phyloP scores from a whole-genome alignment of 2,797 vertebrate species.

The Micromesistius poutassou region DNA sequence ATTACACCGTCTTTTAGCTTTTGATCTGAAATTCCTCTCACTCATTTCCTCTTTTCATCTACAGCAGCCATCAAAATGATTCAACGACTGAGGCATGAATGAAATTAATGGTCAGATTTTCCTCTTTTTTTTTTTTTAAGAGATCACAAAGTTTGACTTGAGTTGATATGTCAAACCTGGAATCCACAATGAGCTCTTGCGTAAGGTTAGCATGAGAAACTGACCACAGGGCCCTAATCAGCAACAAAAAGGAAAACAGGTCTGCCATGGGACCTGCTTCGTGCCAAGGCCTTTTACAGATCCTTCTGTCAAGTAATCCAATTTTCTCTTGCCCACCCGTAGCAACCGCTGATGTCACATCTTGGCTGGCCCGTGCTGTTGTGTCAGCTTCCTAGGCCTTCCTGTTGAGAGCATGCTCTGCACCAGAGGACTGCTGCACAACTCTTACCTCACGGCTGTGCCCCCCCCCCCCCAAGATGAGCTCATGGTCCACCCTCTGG shows the following conservation, averaged over 20 bases:
- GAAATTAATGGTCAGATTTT: background rate
- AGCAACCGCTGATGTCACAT: constrained; percentile 32
- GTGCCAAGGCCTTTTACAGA: constrained; percentile 11
- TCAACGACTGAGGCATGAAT: constrained; percentile 9
- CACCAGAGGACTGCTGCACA: constrained; percentile 23
- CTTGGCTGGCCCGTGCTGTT: constrained; percentile 23
- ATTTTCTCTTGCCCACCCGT: constrained; percentile 8
- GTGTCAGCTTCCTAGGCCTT: constrained; percentile 29
- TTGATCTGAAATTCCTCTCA: constrained; percentile 1
- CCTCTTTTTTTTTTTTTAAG: background rate
- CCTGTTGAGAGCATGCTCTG: constrained; percentile 3
- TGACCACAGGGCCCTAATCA: background rate
- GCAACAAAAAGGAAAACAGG: background rate
- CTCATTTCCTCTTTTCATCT: constrained; percentile 11
- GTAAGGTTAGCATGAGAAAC: background rate
- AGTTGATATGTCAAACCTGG: background rate
- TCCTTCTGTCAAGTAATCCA: constrained; percentile 29
- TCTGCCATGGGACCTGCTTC: constrained; percentile 6
- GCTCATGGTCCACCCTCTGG: constrained; percentile 44
- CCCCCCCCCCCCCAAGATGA: constrained; percentile 37
- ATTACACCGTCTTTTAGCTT: constrained; percentile 5
- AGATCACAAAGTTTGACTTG: constrained; percentile 1
- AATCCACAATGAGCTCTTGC: background rate
- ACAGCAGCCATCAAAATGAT: constrained; percentile 7
- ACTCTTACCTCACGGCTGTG: constrained; percentile 46